phyloP scores from a whole-genome alignment of 2,113 vertebrate genomes.

The Plectropomus leopardus region DNA sequence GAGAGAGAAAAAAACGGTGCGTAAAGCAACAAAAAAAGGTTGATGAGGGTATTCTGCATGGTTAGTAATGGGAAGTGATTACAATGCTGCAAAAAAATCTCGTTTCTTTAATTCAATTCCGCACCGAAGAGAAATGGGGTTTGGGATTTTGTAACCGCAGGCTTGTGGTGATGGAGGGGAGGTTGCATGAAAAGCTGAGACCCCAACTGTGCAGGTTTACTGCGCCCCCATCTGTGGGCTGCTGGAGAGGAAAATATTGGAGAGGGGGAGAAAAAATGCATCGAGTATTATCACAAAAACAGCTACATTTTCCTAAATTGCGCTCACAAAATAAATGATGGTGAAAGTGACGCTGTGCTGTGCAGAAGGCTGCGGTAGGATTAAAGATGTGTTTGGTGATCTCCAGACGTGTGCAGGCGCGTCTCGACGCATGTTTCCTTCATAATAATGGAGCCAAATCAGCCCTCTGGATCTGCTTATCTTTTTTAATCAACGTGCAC shows the following conservation, averaged over 20 bases:
- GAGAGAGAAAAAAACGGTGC: neutral
- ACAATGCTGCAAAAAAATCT: neutral
- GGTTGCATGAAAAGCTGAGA: slow-evolving; percentile 56
- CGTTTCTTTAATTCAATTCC: slow-evolving; percentile 32
- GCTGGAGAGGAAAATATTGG: slow-evolving; percentile 9
- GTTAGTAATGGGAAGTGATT: neutral
- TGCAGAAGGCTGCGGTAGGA: slow-evolving; percentile 19
- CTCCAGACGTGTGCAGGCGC: slow-evolving; percentile 29
- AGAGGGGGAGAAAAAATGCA: neutral
- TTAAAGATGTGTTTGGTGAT: slow-evolving; percentile 37
- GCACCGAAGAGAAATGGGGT: slow-evolving; percentile 19
- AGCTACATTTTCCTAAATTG: neutral
- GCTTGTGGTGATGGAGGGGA: slow-evolving; percentile 54
- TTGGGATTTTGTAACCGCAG: slow-evolving; percentile 53
- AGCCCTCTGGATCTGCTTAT: neutral
- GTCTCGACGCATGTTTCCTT: slow-evolving; percentile 43
- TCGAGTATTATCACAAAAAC: neutral
- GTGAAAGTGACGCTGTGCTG: neutral
- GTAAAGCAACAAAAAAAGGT: neutral
- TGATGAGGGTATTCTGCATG: neutral
- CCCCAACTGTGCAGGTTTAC: slow-evolving; percentile 58
- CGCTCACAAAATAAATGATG: neutral
- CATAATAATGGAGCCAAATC: slow-evolving; percentile 8
- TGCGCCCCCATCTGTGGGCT: slow-evolving; percentile 76
- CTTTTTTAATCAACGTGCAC: slow-evolving; percentile 37